Base-by-base conservation (phyloP, 2,888 invertebrate genomes). In the Dasysyrphus albostriatus region DNA sequence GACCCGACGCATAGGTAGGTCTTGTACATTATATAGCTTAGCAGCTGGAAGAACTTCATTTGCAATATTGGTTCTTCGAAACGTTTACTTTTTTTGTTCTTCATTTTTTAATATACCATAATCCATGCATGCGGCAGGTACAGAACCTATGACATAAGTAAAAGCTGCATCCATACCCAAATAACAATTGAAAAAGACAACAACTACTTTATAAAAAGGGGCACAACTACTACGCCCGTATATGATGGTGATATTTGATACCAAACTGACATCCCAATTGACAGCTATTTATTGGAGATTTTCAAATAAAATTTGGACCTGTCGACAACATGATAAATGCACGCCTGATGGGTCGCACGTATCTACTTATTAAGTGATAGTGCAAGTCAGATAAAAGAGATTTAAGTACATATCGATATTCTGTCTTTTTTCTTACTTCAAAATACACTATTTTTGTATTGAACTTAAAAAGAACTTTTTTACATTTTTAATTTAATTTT, bases 161-260 rank as follows among this genome's bases (percentile, higher is more conserved):
- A 70, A 74, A 79, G 80, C 54, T 83, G 83, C 73, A 78, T 67
- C 29, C 54, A 44, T 67, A 78, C 59, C 29, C 54, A 44, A 42
- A 56, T 63, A 47, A 70, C 74, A 70, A 83, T 83, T 70, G 58
- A 47, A 70, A 74, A 69, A 54, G 44, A 44, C 56, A 54, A 51
- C 14, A 74, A 67, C 63, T 58, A 58, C 12, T 39, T 39, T 51
- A 39, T 24, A 29, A 54, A 65, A 61, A 77, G 51, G 73, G 51
- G 24, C 39, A 74, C 49, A 77, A 32, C 37, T 19, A 24, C 24
- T 24, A 6, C 47, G 72, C 88, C 88, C 88, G 80, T 83, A 88
- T 88, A 67, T 80, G 83, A 88, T 88, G 69, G 83, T 80, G 88
- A 88, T 61, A 88, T 88, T 79, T 80, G 88, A 88, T 88, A 88